Percentiles rank a stretch among this genome's conserved stretches.
Evolutionary conservation across 2,888 invertebrate species (phyloP).

Genomic region (Hydrotaea diabolus): DNA sequence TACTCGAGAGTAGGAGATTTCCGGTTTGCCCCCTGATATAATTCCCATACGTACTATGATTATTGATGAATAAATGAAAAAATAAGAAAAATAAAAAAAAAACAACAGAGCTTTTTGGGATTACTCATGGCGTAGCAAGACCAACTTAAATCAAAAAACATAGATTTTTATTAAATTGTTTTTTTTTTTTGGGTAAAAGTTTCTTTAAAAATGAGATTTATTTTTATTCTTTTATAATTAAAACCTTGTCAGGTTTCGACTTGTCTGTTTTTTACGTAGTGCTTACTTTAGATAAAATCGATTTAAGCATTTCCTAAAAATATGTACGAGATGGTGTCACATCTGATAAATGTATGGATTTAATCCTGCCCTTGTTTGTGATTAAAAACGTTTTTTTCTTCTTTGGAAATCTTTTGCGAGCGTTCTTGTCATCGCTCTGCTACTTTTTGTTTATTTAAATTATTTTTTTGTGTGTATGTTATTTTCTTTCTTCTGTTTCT

Average conservation of each 20-base stretch:
- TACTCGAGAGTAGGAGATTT: not conserved
- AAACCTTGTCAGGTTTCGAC: too few species aligned
- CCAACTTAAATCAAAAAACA: too few species aligned
- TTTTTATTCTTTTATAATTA: too few species aligned
- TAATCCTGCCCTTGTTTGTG: not conserved
- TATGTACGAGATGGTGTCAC: not conserved
- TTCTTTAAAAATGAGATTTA: too few species aligned
- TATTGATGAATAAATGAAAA: not conserved
- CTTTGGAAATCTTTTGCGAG: not conserved
- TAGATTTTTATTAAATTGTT: too few species aligned
- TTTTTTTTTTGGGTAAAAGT: too few species aligned
- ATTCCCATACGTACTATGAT: not conserved
- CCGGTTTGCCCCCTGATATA: not conserved
- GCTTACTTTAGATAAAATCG: too few species aligned
- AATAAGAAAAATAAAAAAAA: not conserved
- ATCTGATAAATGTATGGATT: not conserved
- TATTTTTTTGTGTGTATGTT: not conserved
- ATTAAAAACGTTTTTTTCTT: not conserved
- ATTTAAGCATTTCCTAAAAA: too few species aligned
- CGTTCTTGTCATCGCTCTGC: not conserved
- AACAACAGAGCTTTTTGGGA: too few species aligned
- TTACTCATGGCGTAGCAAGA: too few species aligned
- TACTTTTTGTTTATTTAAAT: conserved; percentile 1
- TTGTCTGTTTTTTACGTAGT: too few species aligned
- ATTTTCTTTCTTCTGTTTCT: not conserved